A percentile compares a stretch with the other conserved stretches of the same genome.
Conservation (phyloP, 2,797 vertebrate genomes). For the Lutjanus campechanus region DNA sequence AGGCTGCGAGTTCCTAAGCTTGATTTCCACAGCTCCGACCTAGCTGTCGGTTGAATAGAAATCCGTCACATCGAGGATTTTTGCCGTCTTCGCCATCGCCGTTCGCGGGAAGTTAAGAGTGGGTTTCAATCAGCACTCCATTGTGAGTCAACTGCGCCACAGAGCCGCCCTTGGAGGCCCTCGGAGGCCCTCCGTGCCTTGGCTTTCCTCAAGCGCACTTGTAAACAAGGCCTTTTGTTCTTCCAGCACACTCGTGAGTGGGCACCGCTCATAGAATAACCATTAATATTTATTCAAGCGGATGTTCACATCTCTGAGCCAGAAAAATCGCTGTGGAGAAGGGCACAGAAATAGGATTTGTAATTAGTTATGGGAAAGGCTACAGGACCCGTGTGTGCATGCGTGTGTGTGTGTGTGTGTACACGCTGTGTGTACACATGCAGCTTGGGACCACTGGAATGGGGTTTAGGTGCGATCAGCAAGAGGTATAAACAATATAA, state of each 20-base stretch:
- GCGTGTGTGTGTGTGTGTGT: neutral
- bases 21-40: slow-evolving; percentile 63
- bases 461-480: slow-evolving; percentile 50
- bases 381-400: slow-evolving; percentile 33
- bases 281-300: slow-evolving; percentile 81
- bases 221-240: slow-evolving; percentile 81
- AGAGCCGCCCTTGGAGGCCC: slow-evolving; percentile 52
- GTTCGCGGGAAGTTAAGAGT: slow-evolving; percentile 65
- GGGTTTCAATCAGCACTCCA: slow-evolving; percentile 81
- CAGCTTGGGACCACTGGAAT: slow-evolving; percentile 36
- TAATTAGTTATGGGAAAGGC: slow-evolving; percentile 59
- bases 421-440: slow-evolving; percentile 10
- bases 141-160: slow-evolving; percentile 69
- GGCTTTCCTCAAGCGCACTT: slow-evolving; percentile 61
- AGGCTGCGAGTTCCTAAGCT: slow-evolving; percentile 67
- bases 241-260: slow-evolving; percentile 59
- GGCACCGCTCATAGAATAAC: slow-evolving; percentile 66
- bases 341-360: slow-evolving; percentile 57
- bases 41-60: slow-evolving; percentile 43
- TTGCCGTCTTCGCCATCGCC: slow-evolving; percentile 8
- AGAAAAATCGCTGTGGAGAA: slow-evolving; percentile 60
- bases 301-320: slow-evolving; percentile 59
- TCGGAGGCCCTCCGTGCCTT: slow-evolving; percentile 33
- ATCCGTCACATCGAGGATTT: slow-evolving; percentile 45
- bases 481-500: slow-evolving; percentile 54